Conservation (phyloP, 2,797 vertebrate genomes). For the Enteromius afrohamiltoni region DNA sequence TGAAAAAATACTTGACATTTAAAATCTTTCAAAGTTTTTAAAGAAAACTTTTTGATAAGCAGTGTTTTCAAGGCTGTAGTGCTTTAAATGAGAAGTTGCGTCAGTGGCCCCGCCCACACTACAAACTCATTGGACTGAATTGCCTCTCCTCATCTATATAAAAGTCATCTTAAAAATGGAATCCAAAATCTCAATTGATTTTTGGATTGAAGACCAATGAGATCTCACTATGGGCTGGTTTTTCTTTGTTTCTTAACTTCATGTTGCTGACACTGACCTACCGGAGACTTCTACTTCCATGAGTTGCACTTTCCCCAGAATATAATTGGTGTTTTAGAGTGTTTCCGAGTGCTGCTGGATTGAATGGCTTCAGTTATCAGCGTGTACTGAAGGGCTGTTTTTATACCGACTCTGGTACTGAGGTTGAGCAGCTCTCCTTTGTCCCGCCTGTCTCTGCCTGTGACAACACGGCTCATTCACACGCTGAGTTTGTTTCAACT, state of each 20-base stretch:
- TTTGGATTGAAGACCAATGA: neutral
- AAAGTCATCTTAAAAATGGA: neutral
- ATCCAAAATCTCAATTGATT: neutral
- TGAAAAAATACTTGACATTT: neutral
- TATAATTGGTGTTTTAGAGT: slow-evolving; percentile 21
- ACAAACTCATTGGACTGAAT: neutral
- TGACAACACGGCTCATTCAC: slow-evolving; percentile 69
- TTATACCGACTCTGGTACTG: slow-evolving; percentile 17
- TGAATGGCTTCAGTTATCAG: slow-evolving; percentile 29
- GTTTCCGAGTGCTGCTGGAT: slow-evolving; percentile 25
- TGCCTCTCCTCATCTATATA: neutral
- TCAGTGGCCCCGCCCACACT: neutral
- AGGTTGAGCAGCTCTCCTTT: slow-evolving; percentile 51
- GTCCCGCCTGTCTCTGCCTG: slow-evolving; percentile 62
- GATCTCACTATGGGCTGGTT: neutral
- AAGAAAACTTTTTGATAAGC: neutral
- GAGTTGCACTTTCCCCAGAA: neutral
- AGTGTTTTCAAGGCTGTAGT: neutral
- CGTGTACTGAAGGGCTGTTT: slow-evolving; percentile 13
- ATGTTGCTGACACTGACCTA: neutral
- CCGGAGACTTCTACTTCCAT: neutral
- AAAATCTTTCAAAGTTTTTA: neutral
- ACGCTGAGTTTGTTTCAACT: slow-evolving; percentile 67
- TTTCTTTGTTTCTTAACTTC: neutral
- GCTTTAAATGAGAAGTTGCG: neutral